phyloP scores from a whole-genome alignment of 2,888 invertebrate species.

The Molanna angustata region DNA sequence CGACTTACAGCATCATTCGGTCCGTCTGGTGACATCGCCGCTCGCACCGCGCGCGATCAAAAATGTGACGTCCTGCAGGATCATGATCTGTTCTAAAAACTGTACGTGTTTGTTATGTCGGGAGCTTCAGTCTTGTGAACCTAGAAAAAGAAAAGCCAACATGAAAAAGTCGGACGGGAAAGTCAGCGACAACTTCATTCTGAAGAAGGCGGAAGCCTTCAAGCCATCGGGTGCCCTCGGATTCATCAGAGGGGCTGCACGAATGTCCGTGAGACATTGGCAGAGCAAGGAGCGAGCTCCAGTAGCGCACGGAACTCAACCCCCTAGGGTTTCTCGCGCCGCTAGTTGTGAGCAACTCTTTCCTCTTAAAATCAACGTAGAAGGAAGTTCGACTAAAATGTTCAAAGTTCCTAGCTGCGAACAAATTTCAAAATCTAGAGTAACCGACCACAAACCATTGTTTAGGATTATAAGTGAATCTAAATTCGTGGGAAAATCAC shows the following conservation, averaged over 20 bases:
- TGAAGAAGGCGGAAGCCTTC: constrained; percentile 55
- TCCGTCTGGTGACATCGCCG: constrained; percentile 13
- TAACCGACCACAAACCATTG: constrained; percentile 46
- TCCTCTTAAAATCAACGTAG: constrained; percentile 44
- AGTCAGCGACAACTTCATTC: constrained; percentile 55
- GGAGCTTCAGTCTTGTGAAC: constrained; percentile 64
- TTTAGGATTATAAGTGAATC: constrained; percentile 51
- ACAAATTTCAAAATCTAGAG: constrained; percentile 42
- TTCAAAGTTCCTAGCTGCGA: constrained; percentile 53
- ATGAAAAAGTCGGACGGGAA: constrained; percentile 46
- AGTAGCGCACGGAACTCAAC: constrained; percentile 41
- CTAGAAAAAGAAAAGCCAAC: constrained; percentile 44
- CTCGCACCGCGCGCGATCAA: not conserved
- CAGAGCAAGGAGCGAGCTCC: constrained; percentile 50
- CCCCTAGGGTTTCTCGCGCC: constrained; percentile 45
- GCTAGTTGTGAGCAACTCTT: constrained; percentile 54
- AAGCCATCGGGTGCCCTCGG: constrained; percentile 45
- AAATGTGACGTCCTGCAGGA: constrained; percentile 26
- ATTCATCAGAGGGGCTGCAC: constrained; percentile 51
- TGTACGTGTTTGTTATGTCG: constrained; percentile 75
- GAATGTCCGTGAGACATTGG: constrained; percentile 55
- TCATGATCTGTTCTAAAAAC: constrained; percentile 68
- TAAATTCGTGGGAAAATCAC: constrained; percentile 44
- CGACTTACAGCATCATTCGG: constrained; percentile 16
- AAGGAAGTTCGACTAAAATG: constrained; percentile 45